A percentile compares a stretch with the other conserved stretches of the same genome.
phyloP scores from a whole-genome alignment of 2,113 vertebrate species.

The Felis chaus region DNA sequence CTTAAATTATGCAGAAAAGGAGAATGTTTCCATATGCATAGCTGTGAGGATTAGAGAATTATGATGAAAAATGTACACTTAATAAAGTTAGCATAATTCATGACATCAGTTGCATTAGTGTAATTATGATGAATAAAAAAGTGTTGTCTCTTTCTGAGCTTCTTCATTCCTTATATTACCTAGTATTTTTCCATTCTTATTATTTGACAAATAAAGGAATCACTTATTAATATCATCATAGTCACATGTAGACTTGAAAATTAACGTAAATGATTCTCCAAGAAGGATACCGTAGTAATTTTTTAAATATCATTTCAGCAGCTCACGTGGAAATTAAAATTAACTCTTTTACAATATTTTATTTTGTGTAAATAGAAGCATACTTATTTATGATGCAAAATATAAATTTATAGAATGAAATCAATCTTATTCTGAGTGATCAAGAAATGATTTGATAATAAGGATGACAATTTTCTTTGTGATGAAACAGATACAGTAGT shows the following conservation, averaged over 20 bases:
- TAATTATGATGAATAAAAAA: background rate
- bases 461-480: background rate
- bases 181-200: background rate
- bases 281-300: background rate
- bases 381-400: background rate
- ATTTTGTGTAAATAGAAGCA: background rate
- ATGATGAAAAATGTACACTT: background rate
- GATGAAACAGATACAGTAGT: background rate
- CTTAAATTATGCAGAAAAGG: background rate
- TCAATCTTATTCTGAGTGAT: background rate
- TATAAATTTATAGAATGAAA: background rate
- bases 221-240: background rate
- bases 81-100: background rate
- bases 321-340: background rate
- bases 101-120: background rate
- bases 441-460: background rate
- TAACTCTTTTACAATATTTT: background rate
- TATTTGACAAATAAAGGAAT: background rate
- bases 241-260: background rate
- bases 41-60: background rate
- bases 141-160: background rate
- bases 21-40: background rate
- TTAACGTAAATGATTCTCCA: background rate
- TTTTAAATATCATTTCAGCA: background rate
- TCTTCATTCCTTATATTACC: background rate